Base-by-base conservation (phyloP, 2,797 vertebrate genomes). In the Coendou prehensilis region DNA sequence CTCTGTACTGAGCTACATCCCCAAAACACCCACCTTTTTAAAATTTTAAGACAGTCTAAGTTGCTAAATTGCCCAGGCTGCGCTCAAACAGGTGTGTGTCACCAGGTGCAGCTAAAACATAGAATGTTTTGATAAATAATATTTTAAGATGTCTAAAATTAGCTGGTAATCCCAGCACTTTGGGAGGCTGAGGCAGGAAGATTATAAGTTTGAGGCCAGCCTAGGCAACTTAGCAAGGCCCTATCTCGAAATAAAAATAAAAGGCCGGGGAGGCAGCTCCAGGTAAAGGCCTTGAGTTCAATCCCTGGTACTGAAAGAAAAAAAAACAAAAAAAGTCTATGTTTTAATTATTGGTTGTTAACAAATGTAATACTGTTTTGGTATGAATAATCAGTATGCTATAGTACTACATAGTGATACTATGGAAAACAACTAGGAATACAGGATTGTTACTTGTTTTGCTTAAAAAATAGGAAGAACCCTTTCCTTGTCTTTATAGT, bases 381-480 rank as follows among this genome's bases (percentile, higher is more conserved):
- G 45, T 56, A 91, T 87, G 0, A 78, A 37, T 47, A 75, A 54
- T 56, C 18, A 79, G 17, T 54, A 54, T 54, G 15, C 30, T 28
- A 52, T 67, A 95, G 64, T n/a, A 69, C 20, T 69, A 69, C 15
- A 67, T 7, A n/a, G 64, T n/a, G 64, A 41, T 30, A 91, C 33
- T 78, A 41, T 8, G 80, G 9, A 89, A 95, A 59, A 90, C 54
- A 89, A 89, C 11, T 54, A 95, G 41, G 37, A 83, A 95, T 89
- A 76, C 9, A 30, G 26, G 92, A 81, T n/a, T 89, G 22, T 83
- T 54, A 41, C 63, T 81, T 89, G 79, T 79, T 96, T 93, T 89
- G 52, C 54, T 86, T 76, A 75, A 52, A 81, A 92, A 95, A 90
- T 15, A 85, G 26, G 22, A 52, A 92, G 41, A 86, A 81, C 5